A percentile compares a stretch with the other conserved stretches of the same genome.
Conservation (phyloP, 2,888 invertebrate genomes). For the Folsomia candida region DNA sequence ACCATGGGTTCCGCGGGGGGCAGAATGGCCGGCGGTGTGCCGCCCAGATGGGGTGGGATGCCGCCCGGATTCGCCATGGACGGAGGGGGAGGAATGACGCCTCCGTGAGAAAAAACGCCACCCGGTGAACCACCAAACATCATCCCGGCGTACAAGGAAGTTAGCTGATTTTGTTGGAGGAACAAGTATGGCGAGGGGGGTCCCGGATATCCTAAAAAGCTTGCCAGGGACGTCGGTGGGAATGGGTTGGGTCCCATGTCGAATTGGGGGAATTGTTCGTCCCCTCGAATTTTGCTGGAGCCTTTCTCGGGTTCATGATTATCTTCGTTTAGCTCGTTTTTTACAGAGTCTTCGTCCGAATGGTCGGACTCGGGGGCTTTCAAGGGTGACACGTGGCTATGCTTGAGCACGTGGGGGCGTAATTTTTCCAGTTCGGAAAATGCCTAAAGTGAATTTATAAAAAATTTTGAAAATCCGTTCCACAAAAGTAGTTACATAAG, state of each 20-base stretch:
- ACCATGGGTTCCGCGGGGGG: slow-evolving; percentile 17
- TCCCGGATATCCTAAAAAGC: slow-evolving; percentile 47
- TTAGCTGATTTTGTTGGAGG: slow-evolving; percentile 47
- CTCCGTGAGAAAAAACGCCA: slow-evolving; percentile 34
- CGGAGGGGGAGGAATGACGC: slow-evolving; percentile 31
- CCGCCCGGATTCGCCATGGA: slow-evolving; percentile 49
- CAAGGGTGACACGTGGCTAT: slow-evolving; percentile 57
- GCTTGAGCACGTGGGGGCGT: slow-evolving; percentile 69
- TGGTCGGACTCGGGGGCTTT: slow-evolving; percentile 46
- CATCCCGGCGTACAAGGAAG: slow-evolving; percentile 48
- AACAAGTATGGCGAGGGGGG: slow-evolving; percentile 49
- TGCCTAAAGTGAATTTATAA: slow-evolving; percentile 55
- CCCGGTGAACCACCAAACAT: slow-evolving; percentile 48
- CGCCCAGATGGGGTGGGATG: slow-evolving; percentile 50
- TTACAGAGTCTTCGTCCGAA: slow-evolving; percentile 37
- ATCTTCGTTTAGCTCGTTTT: slow-evolving; percentile 24
- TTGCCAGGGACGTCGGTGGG: slow-evolving; percentile 43
- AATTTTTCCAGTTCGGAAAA: slow-evolving; percentile 71
- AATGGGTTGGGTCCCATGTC: slow-evolving; percentile 35
- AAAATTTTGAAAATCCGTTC: no score
- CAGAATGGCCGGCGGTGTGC: slow-evolving; percentile 13
- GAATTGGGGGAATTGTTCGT: slow-evolving; percentile 23
- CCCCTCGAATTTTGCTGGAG: neutral
- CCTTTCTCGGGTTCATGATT: slow-evolving; percentile 14
- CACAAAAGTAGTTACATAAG: no score